Evolutionary conservation across 2,797 vertebrate species (phyloP).

Genomic region (Eurystomus glaucurus): DNA sequence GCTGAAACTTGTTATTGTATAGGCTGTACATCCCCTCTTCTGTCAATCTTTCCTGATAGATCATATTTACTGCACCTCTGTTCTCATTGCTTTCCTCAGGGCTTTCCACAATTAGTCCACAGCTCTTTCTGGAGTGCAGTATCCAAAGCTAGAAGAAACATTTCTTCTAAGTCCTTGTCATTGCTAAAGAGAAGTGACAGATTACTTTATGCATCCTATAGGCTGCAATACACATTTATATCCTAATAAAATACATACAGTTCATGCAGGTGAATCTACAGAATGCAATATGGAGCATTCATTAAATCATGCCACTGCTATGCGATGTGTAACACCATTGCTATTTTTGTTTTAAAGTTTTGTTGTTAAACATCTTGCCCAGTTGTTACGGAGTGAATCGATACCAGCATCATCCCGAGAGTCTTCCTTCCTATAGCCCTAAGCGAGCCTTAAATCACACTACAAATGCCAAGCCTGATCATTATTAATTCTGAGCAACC

Average conservation of each 20-base stretch:
- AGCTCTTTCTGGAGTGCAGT: background rate
- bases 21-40: background rate
- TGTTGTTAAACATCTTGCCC: background rate
- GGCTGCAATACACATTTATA: background rate
- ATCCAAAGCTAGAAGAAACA: background rate
- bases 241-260: background rate
- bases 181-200: background rate
- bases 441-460: conserved; percentile 1
- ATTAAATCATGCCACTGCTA: background rate
- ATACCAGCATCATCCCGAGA: background rate
- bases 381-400: background rate
- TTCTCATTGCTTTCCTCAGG: background rate
- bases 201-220: background rate
- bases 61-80: background rate
- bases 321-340: background rate
- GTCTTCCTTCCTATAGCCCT: background rate
- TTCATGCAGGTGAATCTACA: background rate
- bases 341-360: background rate
- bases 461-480: background rate
- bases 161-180: background rate
- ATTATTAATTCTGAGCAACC: background rate
- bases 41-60: background rate
- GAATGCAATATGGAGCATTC: background rate
- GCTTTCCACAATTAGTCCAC: background rate
- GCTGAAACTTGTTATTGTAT: background rate